Evolutionary conservation across 2,113 vertebrate species (phyloP).

Genomic region (Xyliphius kryptos): DNA sequence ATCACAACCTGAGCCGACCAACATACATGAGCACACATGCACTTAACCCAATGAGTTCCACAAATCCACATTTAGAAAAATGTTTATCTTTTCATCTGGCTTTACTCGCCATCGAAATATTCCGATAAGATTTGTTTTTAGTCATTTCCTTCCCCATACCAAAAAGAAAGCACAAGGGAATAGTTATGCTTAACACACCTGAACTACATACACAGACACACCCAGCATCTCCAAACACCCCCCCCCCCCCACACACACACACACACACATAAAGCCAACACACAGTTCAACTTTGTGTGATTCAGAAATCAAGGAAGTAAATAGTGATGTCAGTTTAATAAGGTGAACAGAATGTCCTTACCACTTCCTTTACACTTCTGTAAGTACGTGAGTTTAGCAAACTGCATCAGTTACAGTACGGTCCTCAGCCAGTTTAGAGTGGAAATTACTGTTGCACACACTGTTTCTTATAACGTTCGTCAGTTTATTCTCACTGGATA

Average conservation of each 20-base stretch:
- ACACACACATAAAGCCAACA: conserved; percentile 5
- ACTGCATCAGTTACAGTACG: no score
- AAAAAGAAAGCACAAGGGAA: conserved; percentile 15
- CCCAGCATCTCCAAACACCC: not conserved
- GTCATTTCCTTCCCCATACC: conserved; percentile 14
- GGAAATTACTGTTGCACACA: no score
- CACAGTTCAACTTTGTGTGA: conserved; percentile 8
- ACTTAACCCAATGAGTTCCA: not conserved
- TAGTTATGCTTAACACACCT: conserved; percentile 17
- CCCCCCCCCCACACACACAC: not conserved
- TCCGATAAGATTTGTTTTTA: not conserved
- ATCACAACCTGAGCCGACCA: conserved; percentile 17
- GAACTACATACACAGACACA: conserved; percentile 2
- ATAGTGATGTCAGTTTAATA: not conserved
- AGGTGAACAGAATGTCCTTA: conserved; percentile 4
- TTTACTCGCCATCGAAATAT: conserved; percentile 1
- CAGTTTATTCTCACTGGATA: no score
- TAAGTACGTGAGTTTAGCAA: no score
- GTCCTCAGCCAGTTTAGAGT: no score
- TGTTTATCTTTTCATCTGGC: not conserved
- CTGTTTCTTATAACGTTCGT: no score
- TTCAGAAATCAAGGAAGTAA: conserved; percentile 3
- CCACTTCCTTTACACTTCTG: conserved; percentile 10
- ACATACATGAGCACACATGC: conserved; percentile 15
- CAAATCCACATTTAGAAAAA: not conserved